These are phyloP conservation scores for Sicus ferrugineus DNA, from an alignment of 2,888 invertebrate genomes.

Conservation along the genomic window DNA sequence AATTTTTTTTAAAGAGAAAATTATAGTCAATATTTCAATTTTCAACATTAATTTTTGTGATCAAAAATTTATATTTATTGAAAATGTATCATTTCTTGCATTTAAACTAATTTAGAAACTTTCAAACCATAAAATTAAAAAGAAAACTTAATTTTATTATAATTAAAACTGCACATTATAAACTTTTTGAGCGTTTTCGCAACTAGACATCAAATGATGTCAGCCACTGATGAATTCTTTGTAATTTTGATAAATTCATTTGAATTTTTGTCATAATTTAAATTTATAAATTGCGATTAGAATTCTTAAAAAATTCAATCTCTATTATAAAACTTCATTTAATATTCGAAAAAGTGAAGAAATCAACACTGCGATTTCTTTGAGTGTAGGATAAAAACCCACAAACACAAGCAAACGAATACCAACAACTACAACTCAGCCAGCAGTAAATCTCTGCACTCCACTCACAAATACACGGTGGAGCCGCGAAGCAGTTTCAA, in stretches of 20 bases:
- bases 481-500: background rate
- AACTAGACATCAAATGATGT: too few relatives aligned
- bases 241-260: background rate
- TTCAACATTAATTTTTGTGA: too few relatives aligned
- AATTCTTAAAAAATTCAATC: too few relatives aligned
- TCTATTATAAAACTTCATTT: background rate
- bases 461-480: background rate
- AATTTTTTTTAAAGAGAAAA: background rate
- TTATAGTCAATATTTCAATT: too few relatives aligned
- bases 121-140: background rate
- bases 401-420: background rate
- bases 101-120: too few relatives aligned
- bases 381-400: constrained; percentile 18
- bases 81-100: too few relatives aligned
- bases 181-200: too few relatives aligned
- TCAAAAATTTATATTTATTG: too few relatives aligned
- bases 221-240: too few relatives aligned
- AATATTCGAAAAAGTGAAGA: background rate
- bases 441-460: constrained; percentile 10
- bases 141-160: too few relatives aligned
- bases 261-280: background rate
- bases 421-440: constrained; percentile 2
- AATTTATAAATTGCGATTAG: too few relatives aligned
- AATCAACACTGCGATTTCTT: background rate
- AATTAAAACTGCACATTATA: too few relatives aligned